Conservation (phyloP, 2,888 invertebrate species). For the Mesochorus sp. region DNA sequence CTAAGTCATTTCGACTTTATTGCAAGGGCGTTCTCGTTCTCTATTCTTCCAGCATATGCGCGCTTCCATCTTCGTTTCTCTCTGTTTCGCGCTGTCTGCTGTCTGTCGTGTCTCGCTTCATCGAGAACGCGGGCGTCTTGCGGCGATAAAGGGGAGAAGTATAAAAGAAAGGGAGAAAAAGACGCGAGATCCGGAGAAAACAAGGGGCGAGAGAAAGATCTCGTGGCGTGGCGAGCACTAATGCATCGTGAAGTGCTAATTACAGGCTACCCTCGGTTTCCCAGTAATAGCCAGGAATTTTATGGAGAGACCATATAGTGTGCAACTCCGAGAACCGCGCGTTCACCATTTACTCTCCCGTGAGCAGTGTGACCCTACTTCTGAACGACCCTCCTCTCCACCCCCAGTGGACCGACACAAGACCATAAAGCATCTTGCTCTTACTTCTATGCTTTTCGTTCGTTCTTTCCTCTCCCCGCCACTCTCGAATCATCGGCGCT, state of each 20-base stretch:
- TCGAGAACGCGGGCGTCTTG: slow-evolving; percentile 11
- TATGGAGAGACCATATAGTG: slow-evolving; percentile 66
- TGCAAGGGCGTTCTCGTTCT: slow-evolving; percentile 73
- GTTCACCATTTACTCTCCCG: slow-evolving; percentile 9
- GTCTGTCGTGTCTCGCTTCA: slow-evolving; percentile 22
- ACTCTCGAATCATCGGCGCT: slow-evolving; percentile 29
- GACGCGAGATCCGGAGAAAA: slow-evolving; percentile 25
- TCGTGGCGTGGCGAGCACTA: slow-evolving; percentile 69
- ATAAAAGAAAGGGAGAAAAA: slow-evolving; percentile 25
- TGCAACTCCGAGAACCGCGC: slow-evolving; percentile 29
- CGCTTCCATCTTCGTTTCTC: slow-evolving; percentile 58
- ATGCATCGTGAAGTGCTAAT: slow-evolving; percentile 81
- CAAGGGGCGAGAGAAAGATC: slow-evolving; percentile 34
- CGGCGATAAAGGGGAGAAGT: slow-evolving; percentile 29
- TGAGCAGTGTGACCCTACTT: slow-evolving; percentile 3
- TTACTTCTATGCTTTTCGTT: too few species aligned
- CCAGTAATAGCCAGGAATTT: slow-evolving; percentile 76
- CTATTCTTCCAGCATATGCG: slow-evolving; percentile 62
- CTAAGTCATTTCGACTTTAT: slow-evolving; percentile 77
- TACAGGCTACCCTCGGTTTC: slow-evolving; percentile 75
- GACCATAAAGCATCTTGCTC: slow-evolving; percentile 20
- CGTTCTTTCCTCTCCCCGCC: background rate
- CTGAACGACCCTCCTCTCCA: slow-evolving; percentile 3
- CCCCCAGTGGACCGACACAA: background rate
- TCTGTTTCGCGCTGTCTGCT: slow-evolving; percentile 50